Percentiles rank a stretch among this genome's conserved stretches.
phyloP scores from a whole-genome alignment of 2,113 vertebrate species.

The Smithornis capensis region DNA sequence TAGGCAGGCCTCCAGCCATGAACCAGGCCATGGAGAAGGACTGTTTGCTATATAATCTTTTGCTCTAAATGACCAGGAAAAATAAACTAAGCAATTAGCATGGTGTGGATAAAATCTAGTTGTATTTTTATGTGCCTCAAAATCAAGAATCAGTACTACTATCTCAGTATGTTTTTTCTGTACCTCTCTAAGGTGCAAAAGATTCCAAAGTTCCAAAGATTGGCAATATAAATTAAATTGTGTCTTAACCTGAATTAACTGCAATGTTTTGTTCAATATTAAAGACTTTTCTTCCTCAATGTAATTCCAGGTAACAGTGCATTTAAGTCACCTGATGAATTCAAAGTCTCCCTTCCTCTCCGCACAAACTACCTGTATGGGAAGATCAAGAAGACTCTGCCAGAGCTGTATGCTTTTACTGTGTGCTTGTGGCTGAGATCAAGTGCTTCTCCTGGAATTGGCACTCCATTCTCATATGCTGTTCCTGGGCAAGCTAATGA shows the following conservation, averaged over 20 bases:
- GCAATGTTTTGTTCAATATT: not conserved
- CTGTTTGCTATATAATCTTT: not conserved
- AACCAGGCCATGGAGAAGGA: not conserved
- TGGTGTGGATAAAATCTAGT: not conserved
- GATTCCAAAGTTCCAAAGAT: not conserved
- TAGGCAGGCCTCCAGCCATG: not conserved
- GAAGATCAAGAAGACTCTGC: slow-evolving; percentile 94
- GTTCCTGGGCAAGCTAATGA: slow-evolving; percentile 96
- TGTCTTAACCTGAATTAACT: not conserved
- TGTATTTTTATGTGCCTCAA: not conserved
- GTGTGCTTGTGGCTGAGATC: slow-evolving; percentile 97
- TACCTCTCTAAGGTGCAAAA: not conserved
- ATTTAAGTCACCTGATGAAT: slow-evolving; percentile 94
- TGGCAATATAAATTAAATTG: not conserved
- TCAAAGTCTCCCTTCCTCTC: slow-evolving; percentile 93
- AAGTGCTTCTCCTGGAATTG: slow-evolving; percentile 89
- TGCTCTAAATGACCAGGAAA: not conserved
- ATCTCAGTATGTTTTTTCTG: not conserved
- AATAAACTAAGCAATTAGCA: not conserved
- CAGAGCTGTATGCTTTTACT: slow-evolving; percentile 95
- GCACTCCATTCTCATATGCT: slow-evolving; percentile 94
- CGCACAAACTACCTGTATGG: slow-evolving; percentile 97
- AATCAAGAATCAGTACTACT: not conserved
- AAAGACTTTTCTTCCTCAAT: not conserved
- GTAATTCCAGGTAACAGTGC: slow-evolving; percentile 83